These are phyloP conservation scores for Squalus acanthias DNA, from an alignment of 2,797 vertebrate genomes.

Conservation along the genomic window DNA sequence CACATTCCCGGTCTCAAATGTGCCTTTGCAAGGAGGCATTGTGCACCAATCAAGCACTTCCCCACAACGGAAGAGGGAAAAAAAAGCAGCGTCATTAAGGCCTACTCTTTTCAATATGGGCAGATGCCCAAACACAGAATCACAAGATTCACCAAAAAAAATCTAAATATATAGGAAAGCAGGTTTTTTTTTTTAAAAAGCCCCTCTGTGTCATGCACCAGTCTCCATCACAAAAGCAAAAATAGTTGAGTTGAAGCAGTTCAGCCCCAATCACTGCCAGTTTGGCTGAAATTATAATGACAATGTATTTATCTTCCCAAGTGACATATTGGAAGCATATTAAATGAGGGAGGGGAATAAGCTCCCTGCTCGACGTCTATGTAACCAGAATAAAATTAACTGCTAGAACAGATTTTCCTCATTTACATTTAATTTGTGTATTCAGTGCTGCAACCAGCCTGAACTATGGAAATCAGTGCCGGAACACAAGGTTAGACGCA, in stretches of 20 bases:
- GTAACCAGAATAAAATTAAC: neutral
- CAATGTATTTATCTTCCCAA: neutral
- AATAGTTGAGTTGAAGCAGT: neutral
- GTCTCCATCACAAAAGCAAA: neutral
- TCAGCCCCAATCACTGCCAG: neutral
- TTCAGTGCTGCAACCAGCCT: neutral
- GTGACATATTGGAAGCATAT: neutral
- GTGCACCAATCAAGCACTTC: neutral
- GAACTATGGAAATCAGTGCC: neutral
- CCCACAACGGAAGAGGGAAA: neutral
- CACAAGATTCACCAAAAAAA: no score
- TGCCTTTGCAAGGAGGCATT: neutral
- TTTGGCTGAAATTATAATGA: neutral
- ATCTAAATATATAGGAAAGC: no score
- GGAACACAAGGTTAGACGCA: neutral
- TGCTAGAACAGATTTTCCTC: neutral
- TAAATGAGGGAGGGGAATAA: neutral
- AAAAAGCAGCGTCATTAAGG: neutral
- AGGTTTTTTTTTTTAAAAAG: neutral
- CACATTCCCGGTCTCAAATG: neutral
- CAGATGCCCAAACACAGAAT: neutral
- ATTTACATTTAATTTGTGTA: conserved; percentile 11
- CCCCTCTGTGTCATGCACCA: neutral
- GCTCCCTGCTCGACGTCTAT: neutral
- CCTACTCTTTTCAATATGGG: neutral